Evolutionary conservation across 2,888 invertebrate species (phyloP).

Genomic region (Andrena bucephala): DNA sequence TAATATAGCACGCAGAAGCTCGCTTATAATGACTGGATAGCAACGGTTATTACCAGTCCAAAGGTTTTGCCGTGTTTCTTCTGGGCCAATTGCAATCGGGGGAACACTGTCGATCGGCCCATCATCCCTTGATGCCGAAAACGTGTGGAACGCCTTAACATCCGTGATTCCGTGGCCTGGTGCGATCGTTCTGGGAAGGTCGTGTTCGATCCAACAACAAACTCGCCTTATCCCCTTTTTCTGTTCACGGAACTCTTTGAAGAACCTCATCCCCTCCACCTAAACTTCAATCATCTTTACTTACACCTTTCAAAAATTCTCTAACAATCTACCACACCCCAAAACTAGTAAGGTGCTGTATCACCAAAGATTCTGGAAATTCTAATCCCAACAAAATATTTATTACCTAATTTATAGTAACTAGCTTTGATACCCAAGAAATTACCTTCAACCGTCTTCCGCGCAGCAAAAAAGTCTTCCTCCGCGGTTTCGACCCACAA

Average conservation of each 20-base stretch:
- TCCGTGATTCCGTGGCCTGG: conserved; percentile 59
- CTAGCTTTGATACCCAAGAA: not conserved
- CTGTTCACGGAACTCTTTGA: not conserved
- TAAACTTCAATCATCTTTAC: not conserved
- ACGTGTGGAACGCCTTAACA: conserved; percentile 64
- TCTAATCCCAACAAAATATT: too few species aligned
- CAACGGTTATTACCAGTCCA: conserved; percentile 71
- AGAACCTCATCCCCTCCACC: not conserved
- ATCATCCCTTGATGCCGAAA: conserved; percentile 57
- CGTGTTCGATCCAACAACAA: conserved; percentile 40
- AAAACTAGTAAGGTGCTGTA: not conserved
- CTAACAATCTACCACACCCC: not conserved
- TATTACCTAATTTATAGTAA: not conserved
- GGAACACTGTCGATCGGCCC: conserved; percentile 39
- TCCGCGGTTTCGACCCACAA: not conserved
- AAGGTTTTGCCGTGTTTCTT: conserved; percentile 70
- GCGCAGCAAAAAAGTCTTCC: not conserved
- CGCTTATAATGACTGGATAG: conserved; percentile 72
- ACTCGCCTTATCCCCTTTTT: conserved; percentile 19
- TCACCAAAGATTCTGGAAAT: too few species aligned
- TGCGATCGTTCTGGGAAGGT: conserved; percentile 44
- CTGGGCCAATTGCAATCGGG: conserved; percentile 48
- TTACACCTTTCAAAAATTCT: not conserved
- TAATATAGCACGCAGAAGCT: conserved; percentile 71
- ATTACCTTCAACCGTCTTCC: not conserved